A percentile compares a stretch with the other conserved stretches of the same genome.
These are phyloP conservation scores for Scaptomyza caliginosa DNA, from an alignment of 2,888 invertebrate genomes.

Conservation along the genomic window DNA sequence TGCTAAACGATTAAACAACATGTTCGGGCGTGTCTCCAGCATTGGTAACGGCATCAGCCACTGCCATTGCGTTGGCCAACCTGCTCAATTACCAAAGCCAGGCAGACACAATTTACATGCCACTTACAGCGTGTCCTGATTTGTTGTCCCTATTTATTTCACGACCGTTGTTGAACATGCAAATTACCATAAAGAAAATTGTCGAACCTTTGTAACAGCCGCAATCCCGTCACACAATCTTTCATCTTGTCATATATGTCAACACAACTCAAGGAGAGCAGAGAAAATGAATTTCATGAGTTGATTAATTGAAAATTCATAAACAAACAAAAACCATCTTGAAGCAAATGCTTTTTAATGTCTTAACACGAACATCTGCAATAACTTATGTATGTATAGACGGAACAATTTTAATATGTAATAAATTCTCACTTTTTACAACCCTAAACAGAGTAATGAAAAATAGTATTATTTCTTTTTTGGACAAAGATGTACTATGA, in stretches of 20 bases:
- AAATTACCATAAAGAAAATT: constrained; percentile 82
- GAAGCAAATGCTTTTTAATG: constrained; percentile 34
- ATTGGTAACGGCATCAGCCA: neutral
- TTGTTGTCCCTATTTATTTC: constrained; percentile 73
- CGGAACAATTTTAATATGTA: too few species aligned
- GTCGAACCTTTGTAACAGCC: constrained; percentile 42
- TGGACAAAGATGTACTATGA: too few species aligned
- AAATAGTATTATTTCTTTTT: too few species aligned
- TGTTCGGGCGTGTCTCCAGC: constrained; percentile 66
- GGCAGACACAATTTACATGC: constrained; percentile 67
- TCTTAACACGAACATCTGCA: constrained; percentile 15
- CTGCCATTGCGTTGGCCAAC: constrained; percentile 3
- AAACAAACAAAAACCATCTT: constrained; percentile 31
- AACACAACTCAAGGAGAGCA: constrained; percentile 45
- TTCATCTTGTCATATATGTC: constrained; percentile 75
- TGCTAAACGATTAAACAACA: constrained; percentile 47
- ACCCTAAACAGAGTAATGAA: too few species aligned
- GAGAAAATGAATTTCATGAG: constrained; percentile 59
- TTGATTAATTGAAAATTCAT: constrained; percentile 73
- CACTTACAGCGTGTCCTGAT: constrained; percentile 62
- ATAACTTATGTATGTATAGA: too few species aligned
- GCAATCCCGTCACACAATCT: constrained; percentile 45
- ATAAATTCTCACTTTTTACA: too few species aligned
- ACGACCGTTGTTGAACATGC: constrained; percentile 81
- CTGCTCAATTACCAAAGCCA: constrained; percentile 69